Evolutionary conservation across 2,797 vertebrate genomes (phyloP).

Genomic region (Rhodeus uyekii): DNA sequence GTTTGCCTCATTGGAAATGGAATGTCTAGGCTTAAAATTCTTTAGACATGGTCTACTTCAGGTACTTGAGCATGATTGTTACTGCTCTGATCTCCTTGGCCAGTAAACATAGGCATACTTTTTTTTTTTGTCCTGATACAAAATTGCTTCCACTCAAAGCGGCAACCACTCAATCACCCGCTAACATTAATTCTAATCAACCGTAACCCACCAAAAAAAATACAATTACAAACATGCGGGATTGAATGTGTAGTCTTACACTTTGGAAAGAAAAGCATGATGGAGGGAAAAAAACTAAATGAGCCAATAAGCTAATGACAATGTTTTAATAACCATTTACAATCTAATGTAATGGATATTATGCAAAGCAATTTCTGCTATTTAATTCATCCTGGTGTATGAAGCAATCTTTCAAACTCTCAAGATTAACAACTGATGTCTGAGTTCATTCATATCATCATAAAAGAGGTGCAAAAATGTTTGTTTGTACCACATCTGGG

Average conservation of each 20-base stretch:
- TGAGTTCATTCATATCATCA: background rate
- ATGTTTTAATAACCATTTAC: constrained; percentile 66
- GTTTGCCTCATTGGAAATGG: constrained; percentile 61
- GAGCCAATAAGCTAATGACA: background rate
- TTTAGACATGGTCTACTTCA: constrained; percentile 6
- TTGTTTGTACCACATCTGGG: background rate
- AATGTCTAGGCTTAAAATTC: constrained; percentile 1
- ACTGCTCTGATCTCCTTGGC: background rate
- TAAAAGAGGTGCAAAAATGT: background rate
- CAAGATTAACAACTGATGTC: background rate
- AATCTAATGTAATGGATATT: constrained; percentile 78
- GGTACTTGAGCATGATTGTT: constrained; percentile 12
- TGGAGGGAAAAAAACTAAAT: background rate
- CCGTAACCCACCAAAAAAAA: background rate
- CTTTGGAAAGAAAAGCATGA: background rate
- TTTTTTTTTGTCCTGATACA: constrained; percentile 4
- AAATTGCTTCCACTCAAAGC: background rate
- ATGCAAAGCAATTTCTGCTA: constrained; percentile 71
- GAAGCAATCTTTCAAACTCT: background rate
- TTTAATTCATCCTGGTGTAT: constrained; percentile 70
- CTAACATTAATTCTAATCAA: background rate
- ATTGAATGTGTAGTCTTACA: background rate
- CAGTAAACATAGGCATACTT: constrained; percentile 13
- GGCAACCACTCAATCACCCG: background rate
- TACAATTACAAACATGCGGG: background rate